phyloP scores from a whole-genome alignment of 2,797 vertebrate species.

The Pelobates cultripes region DNA sequence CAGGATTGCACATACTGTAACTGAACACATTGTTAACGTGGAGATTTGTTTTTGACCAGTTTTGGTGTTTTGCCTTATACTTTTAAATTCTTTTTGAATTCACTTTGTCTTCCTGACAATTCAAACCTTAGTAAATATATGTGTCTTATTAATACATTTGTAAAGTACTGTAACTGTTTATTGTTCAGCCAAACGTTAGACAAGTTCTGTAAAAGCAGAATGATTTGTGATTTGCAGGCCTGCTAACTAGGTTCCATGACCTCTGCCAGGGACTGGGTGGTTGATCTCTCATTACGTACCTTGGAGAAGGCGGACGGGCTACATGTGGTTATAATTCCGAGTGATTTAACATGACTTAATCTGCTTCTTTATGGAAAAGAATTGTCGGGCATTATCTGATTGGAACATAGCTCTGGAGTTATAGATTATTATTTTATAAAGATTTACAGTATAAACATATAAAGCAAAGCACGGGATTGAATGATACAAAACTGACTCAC shows the following conservation, averaged over 20 bases:
- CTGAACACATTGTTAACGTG: too few relatives aligned
- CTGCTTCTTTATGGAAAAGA: slow-evolving; percentile 38
- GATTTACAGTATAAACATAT: slow-evolving; percentile 16
- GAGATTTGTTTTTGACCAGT: too few relatives aligned
- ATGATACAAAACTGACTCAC: slow-evolving; percentile 1
- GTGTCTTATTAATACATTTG: too few relatives aligned
- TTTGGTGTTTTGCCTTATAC: too few relatives aligned
- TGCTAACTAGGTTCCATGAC: not conserved
- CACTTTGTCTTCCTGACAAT: too few relatives aligned
- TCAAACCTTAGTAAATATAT: too few relatives aligned
- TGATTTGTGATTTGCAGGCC: not conserved
- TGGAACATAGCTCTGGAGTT: not conserved
- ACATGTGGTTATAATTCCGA: slow-evolving; percentile 12
- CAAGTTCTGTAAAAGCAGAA: too few relatives aligned
- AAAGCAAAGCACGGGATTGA: not conserved
- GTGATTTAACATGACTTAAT: slow-evolving; percentile 30
- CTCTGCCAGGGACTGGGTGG: not conserved
- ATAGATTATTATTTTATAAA: slow-evolving; percentile 5
- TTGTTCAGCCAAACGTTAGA: too few relatives aligned
- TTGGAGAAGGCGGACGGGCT: not conserved
- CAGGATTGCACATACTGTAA: too few relatives aligned
- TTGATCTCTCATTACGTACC: slow-evolving; percentile 14
- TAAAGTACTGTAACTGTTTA: too few relatives aligned
- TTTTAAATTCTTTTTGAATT: too few relatives aligned
- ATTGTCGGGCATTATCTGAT: slow-evolving; percentile 47